These are phyloP conservation scores for Saturnia pavonia DNA, from an alignment of 2,888 invertebrate species.

Conservation along the genomic window DNA sequence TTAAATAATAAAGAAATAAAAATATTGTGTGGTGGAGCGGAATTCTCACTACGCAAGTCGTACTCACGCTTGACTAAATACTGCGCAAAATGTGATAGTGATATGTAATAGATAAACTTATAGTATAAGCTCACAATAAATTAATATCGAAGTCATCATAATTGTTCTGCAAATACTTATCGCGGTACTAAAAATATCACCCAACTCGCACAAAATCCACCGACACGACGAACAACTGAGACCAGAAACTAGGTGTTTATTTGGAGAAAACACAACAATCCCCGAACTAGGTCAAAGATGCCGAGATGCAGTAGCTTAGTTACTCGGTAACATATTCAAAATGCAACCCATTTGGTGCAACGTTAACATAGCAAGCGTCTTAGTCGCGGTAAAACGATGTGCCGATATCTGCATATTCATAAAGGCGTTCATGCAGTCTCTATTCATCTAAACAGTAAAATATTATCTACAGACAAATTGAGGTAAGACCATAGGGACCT, in stretches of 20 bases:
- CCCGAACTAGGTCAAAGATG: constrained; percentile 28
- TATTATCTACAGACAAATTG: not conserved
- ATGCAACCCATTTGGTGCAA: constrained; percentile 39
- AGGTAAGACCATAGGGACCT: not conserved
- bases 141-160: no score
- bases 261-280: constrained; percentile 23
- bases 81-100: no score
- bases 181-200: not conserved
- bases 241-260: constrained; percentile 14
- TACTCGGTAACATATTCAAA: constrained; percentile 35
- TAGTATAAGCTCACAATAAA: no score
- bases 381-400: constrained; percentile 21
- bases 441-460: not conserved
- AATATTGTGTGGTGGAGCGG: no score
- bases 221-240: not conserved
- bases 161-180: no score
- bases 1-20: no score
- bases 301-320: constrained; percentile 2
- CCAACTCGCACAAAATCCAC: not conserved
- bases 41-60: no score
- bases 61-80: no score
- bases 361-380: constrained; percentile 31
- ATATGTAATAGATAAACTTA: no score
- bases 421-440: constrained; percentile 26
- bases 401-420: constrained; percentile 43